A percentile compares a stretch with the other conserved stretches of the same genome.
Evolutionary conservation across 2,113 vertebrate genomes (phyloP).

Genomic region (Okapia johnstoni): DNA sequence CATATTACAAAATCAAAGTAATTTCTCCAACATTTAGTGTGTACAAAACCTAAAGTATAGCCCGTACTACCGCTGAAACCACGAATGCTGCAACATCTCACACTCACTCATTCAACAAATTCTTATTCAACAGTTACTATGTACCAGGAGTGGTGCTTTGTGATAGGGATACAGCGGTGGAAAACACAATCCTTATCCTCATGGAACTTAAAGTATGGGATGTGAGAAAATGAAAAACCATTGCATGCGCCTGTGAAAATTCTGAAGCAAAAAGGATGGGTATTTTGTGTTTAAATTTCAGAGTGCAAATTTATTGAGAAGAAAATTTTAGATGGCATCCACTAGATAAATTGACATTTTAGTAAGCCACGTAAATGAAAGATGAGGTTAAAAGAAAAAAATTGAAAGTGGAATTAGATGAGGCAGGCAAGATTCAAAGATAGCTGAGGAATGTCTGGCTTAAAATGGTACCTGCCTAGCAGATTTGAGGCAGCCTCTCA

Average conservation of each 20-base stretch:
- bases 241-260: not conserved
- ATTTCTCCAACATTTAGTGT: not conserved
- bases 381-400: not conserved
- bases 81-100: not conserved
- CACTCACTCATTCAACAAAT: not conserved
- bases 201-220: not conserved
- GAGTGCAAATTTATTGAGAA: not conserved
- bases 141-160: not conserved
- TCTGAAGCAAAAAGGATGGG: not conserved
- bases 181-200: not conserved
- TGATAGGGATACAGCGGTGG: not conserved
- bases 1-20: not conserved
- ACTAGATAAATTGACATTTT: not conserved
- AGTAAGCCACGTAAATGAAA: not conserved
- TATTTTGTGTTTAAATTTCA: not conserved
- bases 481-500: not conserved
- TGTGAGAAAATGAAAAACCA: not conserved
- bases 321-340: not conserved
- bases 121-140: not conserved
- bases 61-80: accelerated
- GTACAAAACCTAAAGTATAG: not conserved
- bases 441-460: not conserved
- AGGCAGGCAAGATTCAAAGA: not conserved
- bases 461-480: not conserved
- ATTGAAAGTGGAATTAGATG: not conserved